These are phyloP conservation scores for Ophion ventricosus DNA, from an alignment of 2,888 invertebrate genomes.

Conservation along the genomic window DNA sequence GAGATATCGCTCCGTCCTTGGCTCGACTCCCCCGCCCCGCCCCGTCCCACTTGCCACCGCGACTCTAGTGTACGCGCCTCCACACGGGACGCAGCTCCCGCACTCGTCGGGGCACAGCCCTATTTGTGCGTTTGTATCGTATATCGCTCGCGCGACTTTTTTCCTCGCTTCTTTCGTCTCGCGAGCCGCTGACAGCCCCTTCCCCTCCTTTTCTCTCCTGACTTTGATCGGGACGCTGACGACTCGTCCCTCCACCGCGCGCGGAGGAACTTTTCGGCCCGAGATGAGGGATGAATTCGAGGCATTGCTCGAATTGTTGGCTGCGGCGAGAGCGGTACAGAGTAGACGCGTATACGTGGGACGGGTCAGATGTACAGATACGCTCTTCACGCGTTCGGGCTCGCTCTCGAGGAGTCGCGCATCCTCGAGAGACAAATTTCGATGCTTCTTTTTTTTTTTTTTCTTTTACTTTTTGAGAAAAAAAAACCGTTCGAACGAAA, in stretches of 20 bases:
- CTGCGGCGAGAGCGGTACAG: neutral
- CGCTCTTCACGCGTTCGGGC: too few species aligned
- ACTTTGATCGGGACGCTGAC: neutral
- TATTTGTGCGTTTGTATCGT: too few species aligned
- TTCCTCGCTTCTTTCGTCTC: neutral
- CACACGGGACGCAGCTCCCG: neutral
- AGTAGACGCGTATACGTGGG: neutral
- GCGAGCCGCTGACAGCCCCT: neutral
- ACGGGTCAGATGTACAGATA: too few species aligned
- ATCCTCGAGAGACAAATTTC: too few species aligned
- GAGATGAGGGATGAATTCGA: neutral
- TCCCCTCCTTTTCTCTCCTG: neutral
- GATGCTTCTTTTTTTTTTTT: too few species aligned
- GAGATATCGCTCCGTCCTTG: neutral
- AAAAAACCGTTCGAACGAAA: too few species aligned
- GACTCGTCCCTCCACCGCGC: neutral
- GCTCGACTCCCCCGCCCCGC: neutral
- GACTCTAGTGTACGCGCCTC: neutral
- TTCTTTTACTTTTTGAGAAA: too few species aligned
- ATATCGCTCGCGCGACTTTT: neutral
- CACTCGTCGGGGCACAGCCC: neutral
- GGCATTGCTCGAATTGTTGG: conserved; percentile 24
- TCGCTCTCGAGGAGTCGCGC: too few species aligned
- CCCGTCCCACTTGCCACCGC: neutral
- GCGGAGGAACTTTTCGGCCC: neutral